A percentile compares a stretch with the other conserved stretches of the same genome.
These are phyloP conservation scores for Catharus ustulatus DNA, from an alignment of 2,797 vertebrate genomes.

Conservation along the genomic window DNA sequence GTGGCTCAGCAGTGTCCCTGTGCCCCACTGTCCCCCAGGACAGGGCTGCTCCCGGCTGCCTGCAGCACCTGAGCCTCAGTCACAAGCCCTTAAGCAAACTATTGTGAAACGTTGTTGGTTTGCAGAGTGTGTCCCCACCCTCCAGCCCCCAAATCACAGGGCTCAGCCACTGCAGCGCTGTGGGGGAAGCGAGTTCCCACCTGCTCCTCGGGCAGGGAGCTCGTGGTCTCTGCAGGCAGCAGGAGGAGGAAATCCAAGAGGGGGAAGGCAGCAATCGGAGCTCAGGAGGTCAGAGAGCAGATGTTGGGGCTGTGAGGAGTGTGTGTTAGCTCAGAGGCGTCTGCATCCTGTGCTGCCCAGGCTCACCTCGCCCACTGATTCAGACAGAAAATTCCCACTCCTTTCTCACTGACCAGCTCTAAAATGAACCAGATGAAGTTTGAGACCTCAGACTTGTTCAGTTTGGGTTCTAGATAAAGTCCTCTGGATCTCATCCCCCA, in stretches of 20 bases:
- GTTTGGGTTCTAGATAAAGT: not conserved
- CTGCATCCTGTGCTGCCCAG: slow-evolving; percentile 8
- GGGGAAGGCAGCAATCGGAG: slow-evolving; percentile 18
- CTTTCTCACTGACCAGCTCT: not conserved
- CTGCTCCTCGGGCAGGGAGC: not conserved
- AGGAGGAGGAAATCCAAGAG: slow-evolving; percentile 37
- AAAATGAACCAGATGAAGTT: not conserved
- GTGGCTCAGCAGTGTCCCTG: not conserved
- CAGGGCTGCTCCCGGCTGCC: not conserved
- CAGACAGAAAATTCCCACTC: not conserved
- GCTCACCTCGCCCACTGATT: not conserved
- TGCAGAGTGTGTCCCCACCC: not conserved
- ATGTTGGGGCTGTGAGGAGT: not conserved
- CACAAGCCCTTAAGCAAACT: slow-evolving; percentile 51
- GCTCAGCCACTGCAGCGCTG: rapidly evolving
- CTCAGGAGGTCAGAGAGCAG: slow-evolving; percentile 57
- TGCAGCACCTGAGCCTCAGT: slow-evolving; percentile 30
- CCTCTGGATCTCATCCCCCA: not conserved
- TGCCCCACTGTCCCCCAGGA: not conserved
- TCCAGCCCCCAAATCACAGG: not conserved
- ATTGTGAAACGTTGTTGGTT: slow-evolving; percentile 27
- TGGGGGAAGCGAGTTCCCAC: not conserved
- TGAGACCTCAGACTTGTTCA: not conserved
- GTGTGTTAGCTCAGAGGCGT: not conserved
- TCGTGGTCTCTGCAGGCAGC: not conserved